Conservation (phyloP, 2,113 vertebrate genomes). For the Antechinus stuartii region DNA sequence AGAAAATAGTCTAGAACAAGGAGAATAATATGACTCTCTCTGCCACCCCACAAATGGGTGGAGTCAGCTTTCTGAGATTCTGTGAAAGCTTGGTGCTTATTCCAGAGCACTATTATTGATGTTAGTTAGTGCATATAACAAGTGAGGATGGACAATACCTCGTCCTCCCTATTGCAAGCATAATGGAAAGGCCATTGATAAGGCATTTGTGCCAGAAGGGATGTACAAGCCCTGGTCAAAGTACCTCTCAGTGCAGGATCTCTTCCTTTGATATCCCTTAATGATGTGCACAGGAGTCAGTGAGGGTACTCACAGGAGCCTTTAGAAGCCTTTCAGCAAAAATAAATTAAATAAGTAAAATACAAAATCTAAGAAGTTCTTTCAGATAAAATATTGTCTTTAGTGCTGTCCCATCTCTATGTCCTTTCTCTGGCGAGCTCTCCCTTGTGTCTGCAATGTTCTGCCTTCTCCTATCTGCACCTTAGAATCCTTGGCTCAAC, state of each 20-base stretch:
- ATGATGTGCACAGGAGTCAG: not conserved
- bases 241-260: not conserved
- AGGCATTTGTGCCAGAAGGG: too few species aligned
- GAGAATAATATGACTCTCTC: not conserved
- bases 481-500: not conserved
- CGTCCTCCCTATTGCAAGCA: not conserved
- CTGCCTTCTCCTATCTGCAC: not conserved
- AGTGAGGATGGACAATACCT: not conserved
- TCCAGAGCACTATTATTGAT: not conserved
- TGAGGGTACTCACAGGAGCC: not conserved
- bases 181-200: too few species aligned
- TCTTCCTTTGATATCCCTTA: not conserved
- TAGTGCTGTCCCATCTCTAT: not conserved
- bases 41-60: not conserved
- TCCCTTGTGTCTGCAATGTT: not conserved
- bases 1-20: not conserved
- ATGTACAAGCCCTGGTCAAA: not conserved
- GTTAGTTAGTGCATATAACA: not conserved
- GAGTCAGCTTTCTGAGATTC: not conserved
- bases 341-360: not conserved
- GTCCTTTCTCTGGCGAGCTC: not conserved
- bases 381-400: not conserved
- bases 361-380: not conserved
- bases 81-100: not conserved
- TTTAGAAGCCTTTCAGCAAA: not conserved